These are phyloP conservation scores for Drosophila kanapiae DNA, from an alignment of 1,140 invertebrate species.

Conservation along the genomic window DNA sequence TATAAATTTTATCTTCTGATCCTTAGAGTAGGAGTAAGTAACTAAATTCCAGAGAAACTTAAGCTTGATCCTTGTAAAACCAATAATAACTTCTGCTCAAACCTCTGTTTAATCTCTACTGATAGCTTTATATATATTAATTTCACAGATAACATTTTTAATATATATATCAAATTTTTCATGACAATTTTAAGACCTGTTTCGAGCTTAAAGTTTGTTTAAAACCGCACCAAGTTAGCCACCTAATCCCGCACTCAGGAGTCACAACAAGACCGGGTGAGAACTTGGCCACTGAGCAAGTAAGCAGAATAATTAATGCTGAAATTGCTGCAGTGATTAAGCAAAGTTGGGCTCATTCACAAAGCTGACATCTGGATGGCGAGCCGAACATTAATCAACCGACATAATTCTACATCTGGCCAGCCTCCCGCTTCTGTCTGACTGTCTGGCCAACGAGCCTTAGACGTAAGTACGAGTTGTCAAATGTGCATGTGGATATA, in stretches of 20 bases:
- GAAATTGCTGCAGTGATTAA: slow-evolving; percentile 61
- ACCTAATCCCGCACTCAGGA: slow-evolving; percentile 11
- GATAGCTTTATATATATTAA: too few relatives aligned
- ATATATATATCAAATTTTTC: background rate
- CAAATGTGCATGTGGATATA: slow-evolving; percentile 59
- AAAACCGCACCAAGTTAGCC: too few relatives aligned
- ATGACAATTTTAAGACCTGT: background rate
- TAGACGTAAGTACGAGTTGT: slow-evolving; percentile 45
- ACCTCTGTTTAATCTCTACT: background rate
- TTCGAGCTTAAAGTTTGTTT: background rate
- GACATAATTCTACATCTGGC: slow-evolving; percentile 68
- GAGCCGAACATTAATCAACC: slow-evolving; percentile 67
- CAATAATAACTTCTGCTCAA: background rate
- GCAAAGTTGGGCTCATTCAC: slow-evolving; percentile 52
- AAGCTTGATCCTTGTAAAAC: background rate
- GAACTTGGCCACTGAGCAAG: slow-evolving; percentile 13
- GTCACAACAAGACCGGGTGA: slow-evolving; percentile 6
- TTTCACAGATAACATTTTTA: too few relatives aligned
- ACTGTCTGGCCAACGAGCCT: slow-evolving; percentile 30
- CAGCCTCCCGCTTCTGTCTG: slow-evolving; percentile 33
- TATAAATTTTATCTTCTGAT: too few relatives aligned
- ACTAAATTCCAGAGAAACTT: background rate
- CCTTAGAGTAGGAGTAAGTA: too few relatives aligned
- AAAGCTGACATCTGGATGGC: slow-evolving; percentile 69
- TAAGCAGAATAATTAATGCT: slow-evolving; percentile 30